Base-by-base conservation (phyloP, 2,888 invertebrate genomes). In the Isoperla grammatica region DNA sequence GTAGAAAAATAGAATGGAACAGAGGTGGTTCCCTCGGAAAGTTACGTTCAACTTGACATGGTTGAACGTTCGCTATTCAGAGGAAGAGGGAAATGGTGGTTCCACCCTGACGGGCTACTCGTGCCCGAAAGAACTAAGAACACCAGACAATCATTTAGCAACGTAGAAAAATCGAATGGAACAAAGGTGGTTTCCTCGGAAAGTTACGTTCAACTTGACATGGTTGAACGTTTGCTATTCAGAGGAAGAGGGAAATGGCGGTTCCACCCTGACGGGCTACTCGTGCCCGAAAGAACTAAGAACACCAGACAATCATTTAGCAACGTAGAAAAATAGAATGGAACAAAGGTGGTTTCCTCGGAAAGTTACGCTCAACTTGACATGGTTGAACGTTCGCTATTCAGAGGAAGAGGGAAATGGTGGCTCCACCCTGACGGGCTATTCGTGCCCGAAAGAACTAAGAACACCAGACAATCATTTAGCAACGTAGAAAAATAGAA, bases 341-440 rank as follows among this genome's bases (percentile, higher is more conserved):
- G n/a, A n/a, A n/a, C n/a, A n/a, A n/a, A n/a, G n/a, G n/a, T n/a
- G n/a, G n/a, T n/a, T 29, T 8, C 29, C 29, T 29, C 29, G 29
- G 29, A 29, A 29, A 29, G 8, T 8, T 29, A 29, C 29, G 29
- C 29, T 29, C 29, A 29, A 8, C 29, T 29, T 29, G 29, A 29
- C 29, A 29, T 8, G 4, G 29, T 29, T 6, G 29, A 29, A 8
- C 8, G 29, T 29, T 29, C 8, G 29, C 8, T 29, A 6, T 29
- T 29, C 29, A 29, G 22, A 53, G 53, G 53, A 17, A 53, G 37
- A 53, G 8, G 9, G 8, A 53, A 53, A 4, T 15, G 53, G 53
- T 19, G 53, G 53, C 39, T 53, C 53, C 53, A 53, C 53, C 17
- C 53, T 53, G 53, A 17, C 53, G 39, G 19, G 53, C 15, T 17